A percentile compares a stretch with the other conserved stretches of the same genome.
phyloP scores from a whole-genome alignment of 2,797 vertebrate genomes.

The Squalus acanthias region DNA sequence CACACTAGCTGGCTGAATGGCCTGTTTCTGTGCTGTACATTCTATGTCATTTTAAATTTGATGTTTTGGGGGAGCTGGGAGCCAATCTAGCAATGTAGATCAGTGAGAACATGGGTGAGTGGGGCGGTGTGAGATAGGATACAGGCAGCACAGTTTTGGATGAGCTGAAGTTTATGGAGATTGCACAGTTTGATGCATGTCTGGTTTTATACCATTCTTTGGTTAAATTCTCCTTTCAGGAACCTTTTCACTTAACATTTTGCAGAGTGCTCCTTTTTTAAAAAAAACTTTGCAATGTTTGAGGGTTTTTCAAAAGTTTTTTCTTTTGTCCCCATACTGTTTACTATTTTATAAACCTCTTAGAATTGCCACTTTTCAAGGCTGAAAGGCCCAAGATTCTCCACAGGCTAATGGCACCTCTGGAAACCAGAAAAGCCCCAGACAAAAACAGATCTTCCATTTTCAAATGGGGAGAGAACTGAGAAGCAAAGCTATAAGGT shows the following conservation, averaged over 20 bases:
- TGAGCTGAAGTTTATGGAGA: not conserved
- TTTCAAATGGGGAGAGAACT: not conserved
- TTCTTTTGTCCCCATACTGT: too few species aligned
- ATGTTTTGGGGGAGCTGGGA: too few species aligned
- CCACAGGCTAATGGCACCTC: too few species aligned
- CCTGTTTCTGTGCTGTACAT: too few species aligned
- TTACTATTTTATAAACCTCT: not conserved
- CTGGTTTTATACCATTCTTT: not conserved
- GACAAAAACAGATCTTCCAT: not conserved
- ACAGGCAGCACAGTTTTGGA: too few species aligned
- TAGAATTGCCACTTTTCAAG: not conserved
- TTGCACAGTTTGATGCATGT: not conserved
- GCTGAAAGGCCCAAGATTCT: not conserved
- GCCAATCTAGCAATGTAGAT: too few species aligned
- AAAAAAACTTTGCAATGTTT: not conserved
- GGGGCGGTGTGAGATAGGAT: not conserved
- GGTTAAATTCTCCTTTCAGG: not conserved
- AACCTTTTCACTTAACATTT: not conserved
- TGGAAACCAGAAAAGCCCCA: not conserved
- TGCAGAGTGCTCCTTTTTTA: not conserved
- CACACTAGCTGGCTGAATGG: too few species aligned
- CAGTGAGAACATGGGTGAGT: not conserved
- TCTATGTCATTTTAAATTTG: too few species aligned
- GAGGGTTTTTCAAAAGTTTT: not conserved
- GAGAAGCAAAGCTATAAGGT: not conserved